Evolutionary conservation across 2,888 invertebrate species (phyloP), one percentile per base, ranked within the genome.

Genomic region (Lacanobia oleracea): DNA sequence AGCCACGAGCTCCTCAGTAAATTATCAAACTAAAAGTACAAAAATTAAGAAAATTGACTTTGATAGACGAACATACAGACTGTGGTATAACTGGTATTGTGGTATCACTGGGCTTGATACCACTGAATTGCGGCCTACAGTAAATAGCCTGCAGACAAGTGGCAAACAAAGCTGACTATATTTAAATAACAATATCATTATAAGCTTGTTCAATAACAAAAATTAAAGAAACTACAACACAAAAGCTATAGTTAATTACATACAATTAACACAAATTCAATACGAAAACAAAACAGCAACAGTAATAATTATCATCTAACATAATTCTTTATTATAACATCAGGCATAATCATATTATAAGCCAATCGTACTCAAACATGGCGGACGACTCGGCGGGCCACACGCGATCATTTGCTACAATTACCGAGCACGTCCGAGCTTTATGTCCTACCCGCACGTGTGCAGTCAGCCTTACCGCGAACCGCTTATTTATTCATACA

Each of bases 371-470:
- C 65, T 73, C 81, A 81, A 83, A 84, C 86, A 83, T 73, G 77
- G 57, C 57, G 59, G 37, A 8, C 14, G 14, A 77, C 45, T 77
- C 63, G 76, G 77, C 68, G 45, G 72, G 21, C 77, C 67, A 50
- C 88, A 88, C 87, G 87, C 88, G 83, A 88, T 84, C 88, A 82
- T 88, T 86, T 86, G 76, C 74, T 70, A 83, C 88, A 85, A 88
- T 88, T 88, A 88, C 84, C 64, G 82, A 79, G 82, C 88, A 88
- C 86, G 87, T 88, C 81, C 84, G 71, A 81, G 80, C 81, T 88
- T 88, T 88, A 88, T 86, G 85, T 83, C 77, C 77, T 40, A 50
- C 62, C 72, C 83, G 86, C 88, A 85, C 88, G 86, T 88, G 88
- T 88, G 78, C 69, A 75, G 59, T 48, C 56, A 45, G 85, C 81